phyloP scores from a whole-genome alignment of 30 jellyfish, hydroid and myxozoan species.

The Cassiopea xamachana region DNA sequence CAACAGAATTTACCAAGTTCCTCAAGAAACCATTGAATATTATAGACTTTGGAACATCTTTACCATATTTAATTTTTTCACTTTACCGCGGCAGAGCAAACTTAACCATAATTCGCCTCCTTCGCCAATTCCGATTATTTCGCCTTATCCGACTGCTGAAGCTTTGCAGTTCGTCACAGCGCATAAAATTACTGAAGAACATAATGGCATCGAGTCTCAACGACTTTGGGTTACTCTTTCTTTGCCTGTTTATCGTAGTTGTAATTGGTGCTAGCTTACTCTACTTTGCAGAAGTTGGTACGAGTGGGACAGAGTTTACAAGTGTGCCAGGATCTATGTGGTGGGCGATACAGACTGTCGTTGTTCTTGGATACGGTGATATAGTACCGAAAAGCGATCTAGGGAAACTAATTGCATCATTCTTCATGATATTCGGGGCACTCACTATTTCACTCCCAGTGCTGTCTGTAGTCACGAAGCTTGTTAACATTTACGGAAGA shows the following conservation, averaged over 20 bases:
- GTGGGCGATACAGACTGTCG: slow-evolving; percentile 93
- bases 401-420: slow-evolving; percentile 82
- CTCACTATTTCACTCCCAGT: slow-evolving; percentile 85
- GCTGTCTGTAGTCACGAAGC: slow-evolving; percentile 78
- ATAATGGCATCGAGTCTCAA: slow-evolving; percentile 73
- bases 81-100: background rate
- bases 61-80: slow-evolving; percentile 58
- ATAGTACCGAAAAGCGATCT: slow-evolving; percentile 68
- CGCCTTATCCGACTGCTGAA: slow-evolving; percentile 67
- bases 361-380: slow-evolving; percentile 89
- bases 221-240: slow-evolving; percentile 64
- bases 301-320: slow-evolving; percentile 49
- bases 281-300: slow-evolving; percentile 62
- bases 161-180: slow-evolving; percentile 66
- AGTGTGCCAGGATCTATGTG: slow-evolving; percentile 87
- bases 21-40: slow-evolving; percentile 38
- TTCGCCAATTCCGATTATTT: slow-evolving; percentile 58
- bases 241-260: slow-evolving; percentile 72
- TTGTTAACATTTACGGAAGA: slow-evolving; percentile 58
- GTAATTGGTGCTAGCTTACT: slow-evolving; percentile 76
- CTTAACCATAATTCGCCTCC: slow-evolving; percentile 19
- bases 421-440: slow-evolving; percentile 85
- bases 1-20: slow-evolving; percentile 58
- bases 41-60: slow-evolving; percentile 61
- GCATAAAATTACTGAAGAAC: slow-evolving; percentile 35